Evolutionary conservation across 2,888 invertebrate genomes (phyloP).

Genomic region (Parnassius mnemosyne): DNA sequence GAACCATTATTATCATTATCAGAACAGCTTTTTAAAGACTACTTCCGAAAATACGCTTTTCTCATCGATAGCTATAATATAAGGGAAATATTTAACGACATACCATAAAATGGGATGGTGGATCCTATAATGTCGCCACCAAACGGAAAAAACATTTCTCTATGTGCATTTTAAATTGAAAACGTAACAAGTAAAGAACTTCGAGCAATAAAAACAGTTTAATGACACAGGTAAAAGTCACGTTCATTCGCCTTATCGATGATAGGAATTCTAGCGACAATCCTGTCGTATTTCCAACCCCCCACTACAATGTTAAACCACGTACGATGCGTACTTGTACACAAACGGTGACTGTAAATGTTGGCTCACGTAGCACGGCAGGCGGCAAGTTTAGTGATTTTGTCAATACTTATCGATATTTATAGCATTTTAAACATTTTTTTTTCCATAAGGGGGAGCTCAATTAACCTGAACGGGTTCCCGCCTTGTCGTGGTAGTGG

Average conservation of each 20-base stretch:
- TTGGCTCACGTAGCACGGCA: constrained; percentile 17
- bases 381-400: constrained; percentile 12
- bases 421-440: too few species aligned
- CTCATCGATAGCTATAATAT: neutral
- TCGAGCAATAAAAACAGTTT: neutral
- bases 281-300: constrained; percentile 11
- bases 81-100: constrained; percentile 3
- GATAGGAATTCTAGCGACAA: constrained; percentile 19
- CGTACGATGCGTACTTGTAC: constrained; percentile 19
- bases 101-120: too few species aligned
- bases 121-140: too few species aligned
- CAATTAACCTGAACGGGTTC: too few species aligned
- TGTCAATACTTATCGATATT: neutral
- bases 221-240: constrained; percentile 9
- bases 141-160: neutral
- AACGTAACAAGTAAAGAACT: too few species aligned
- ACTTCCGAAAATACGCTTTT: constrained; percentile 2
- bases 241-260: constrained; percentile 13
- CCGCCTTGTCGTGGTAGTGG: too few species aligned
- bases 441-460: too few species aligned
- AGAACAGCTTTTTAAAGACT: neutral
- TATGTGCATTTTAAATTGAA: too few species aligned
- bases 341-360: constrained; percentile 19
- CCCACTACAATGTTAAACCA: constrained; percentile 20
- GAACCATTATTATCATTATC: too few species aligned